Percentiles rank a stretch among this genome's conserved stretches.
Evolutionary conservation across 2,888 invertebrate species (phyloP).

Genomic region (Phymatocera aterrima): DNA sequence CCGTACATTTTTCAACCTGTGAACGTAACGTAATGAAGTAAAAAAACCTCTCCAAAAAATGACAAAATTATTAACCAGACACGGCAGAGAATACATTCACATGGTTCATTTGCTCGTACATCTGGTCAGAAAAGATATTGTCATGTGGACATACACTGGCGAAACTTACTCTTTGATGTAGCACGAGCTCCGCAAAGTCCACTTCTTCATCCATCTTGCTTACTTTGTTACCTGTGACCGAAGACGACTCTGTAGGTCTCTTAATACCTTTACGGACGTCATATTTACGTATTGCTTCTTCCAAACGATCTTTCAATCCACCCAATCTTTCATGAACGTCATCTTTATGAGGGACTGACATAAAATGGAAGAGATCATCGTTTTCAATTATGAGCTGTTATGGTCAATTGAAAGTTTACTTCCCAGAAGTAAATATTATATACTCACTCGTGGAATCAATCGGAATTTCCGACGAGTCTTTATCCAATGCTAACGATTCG

Average conservation of each 20-base stretch:
- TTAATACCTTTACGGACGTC: neutral
- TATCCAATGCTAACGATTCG: conserved; percentile 58
- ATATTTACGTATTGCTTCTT: conserved; percentile 30
- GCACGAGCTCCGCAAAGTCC: conserved; percentile 24
- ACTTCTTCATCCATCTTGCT: conserved; percentile 2
- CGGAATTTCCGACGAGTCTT: conserved; percentile 32
- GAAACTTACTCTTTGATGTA: conserved; percentile 7
- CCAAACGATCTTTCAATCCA: conserved; percentile 42
- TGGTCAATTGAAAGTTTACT: neutral
- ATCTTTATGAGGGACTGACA: conserved; percentile 47
- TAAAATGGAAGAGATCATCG: neutral
- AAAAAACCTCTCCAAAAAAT: neutral
- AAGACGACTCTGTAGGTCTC: conserved; percentile 7
- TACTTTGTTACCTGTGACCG: neutral
- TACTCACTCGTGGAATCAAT: conserved; percentile 55
- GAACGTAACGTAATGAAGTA: neutral
- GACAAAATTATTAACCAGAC: neutral
- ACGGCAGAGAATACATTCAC: neutral
- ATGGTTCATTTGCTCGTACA: neutral
- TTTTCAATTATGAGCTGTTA: neutral
- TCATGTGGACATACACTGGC: neutral
- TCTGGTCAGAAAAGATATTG: neutral
- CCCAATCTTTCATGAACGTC: conserved; percentile 19
- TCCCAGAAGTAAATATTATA: neutral
- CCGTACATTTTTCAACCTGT: conserved; percentile 14